phyloP scores from a whole-genome alignment of 1,140 invertebrate genomes.

The Trichoplusia ni region DNA sequence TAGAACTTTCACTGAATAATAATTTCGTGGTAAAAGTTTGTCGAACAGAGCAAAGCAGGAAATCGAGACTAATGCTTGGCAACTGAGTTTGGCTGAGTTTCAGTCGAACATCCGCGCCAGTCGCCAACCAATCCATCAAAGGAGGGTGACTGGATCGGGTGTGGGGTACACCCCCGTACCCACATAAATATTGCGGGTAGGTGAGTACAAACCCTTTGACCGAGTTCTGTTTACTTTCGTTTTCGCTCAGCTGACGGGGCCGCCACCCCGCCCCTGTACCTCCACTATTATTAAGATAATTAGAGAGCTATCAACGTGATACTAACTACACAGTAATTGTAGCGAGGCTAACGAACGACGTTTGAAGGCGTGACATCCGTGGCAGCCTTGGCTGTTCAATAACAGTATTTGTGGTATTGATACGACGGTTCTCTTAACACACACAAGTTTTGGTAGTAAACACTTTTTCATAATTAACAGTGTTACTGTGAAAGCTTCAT shows the following conservation, averaged over 20 bases:
- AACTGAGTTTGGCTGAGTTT: slow-evolving; percentile 68
- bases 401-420: neutral
- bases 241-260: slow-evolving; percentile 82
- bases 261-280: slow-evolving; percentile 66
- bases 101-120: slow-evolving; percentile 73
- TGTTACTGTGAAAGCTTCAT: slow-evolving; percentile 17
- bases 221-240: slow-evolving; percentile 83
- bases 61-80: slow-evolving; percentile 71
- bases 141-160: slow-evolving; percentile 73
- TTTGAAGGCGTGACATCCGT: slow-evolving; percentile 12
- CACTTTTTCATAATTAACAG: too few relatives aligned
- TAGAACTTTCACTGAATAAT: slow-evolving; percentile 77
- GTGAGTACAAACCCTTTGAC: slow-evolving; percentile 82
- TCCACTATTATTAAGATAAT: slow-evolving; percentile 80
- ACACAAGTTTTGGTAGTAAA: too few relatives aligned
- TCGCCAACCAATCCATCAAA: slow-evolving; percentile 80
- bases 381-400: neutral
- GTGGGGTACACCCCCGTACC: slow-evolving; percentile 69
- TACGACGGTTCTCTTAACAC: too few relatives aligned
- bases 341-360: slow-evolving; percentile 34
- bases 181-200: slow-evolving; percentile 81
- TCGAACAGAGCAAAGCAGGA: slow-evolving; percentile 59
- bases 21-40: slow-evolving; percentile 73
- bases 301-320: slow-evolving; percentile 71
- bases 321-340: slow-evolving; percentile 53